These are phyloP conservation scores for Spialia ferax DNA, from an alignment of 2,888 invertebrate species.

Conservation along the genomic window DNA sequence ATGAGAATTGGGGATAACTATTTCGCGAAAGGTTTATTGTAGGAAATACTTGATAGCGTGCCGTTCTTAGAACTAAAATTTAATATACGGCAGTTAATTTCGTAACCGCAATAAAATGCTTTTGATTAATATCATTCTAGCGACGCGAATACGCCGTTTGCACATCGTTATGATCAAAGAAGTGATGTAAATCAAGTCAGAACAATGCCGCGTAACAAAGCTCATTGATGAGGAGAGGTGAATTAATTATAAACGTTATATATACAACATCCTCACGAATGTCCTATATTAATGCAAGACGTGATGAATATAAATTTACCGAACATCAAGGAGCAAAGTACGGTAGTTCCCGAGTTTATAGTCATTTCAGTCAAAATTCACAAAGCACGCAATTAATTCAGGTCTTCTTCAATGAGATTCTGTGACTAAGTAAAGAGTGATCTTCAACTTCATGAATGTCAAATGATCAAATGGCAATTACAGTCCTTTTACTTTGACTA, in stretches of 20 bases:
- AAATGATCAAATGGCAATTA: conserved; percentile 18
- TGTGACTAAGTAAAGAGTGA: conserved; percentile 15
- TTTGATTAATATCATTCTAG: conserved; percentile 82
- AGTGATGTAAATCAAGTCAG: conserved; percentile 66
- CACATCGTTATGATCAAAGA: conserved; percentile 73
- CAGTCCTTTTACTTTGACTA: neutral
- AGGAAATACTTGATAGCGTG: conserved; percentile 81
- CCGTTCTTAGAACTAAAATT: conserved; percentile 76
- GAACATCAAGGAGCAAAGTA: conserved; percentile 27
- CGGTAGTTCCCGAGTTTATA: conserved; percentile 27
- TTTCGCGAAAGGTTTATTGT: conserved; percentile 73
- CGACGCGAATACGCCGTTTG: conserved; percentile 76
- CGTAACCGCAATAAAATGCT: conserved; percentile 77
- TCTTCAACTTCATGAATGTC: conserved; percentile 5
- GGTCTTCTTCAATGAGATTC: conserved; percentile 32
- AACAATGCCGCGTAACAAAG: conserved; percentile 57
- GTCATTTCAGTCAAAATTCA: conserved; percentile 36
- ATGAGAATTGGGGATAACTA: conserved; percentile 67
- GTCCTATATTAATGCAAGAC: conserved; percentile 25
- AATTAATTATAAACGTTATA: conserved; percentile 60
- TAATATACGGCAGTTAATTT: conserved; percentile 78
- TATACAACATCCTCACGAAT: conserved; percentile 1
- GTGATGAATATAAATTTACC: conserved; percentile 37
- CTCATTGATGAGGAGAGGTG: conserved; percentile 57
- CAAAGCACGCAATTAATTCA: conserved; percentile 28